A percentile compares a stretch with the other conserved stretches of the same genome.
Evolutionary conservation across 2,888 invertebrate genomes (phyloP).

Genomic region (Rotaria sp.): DNA sequence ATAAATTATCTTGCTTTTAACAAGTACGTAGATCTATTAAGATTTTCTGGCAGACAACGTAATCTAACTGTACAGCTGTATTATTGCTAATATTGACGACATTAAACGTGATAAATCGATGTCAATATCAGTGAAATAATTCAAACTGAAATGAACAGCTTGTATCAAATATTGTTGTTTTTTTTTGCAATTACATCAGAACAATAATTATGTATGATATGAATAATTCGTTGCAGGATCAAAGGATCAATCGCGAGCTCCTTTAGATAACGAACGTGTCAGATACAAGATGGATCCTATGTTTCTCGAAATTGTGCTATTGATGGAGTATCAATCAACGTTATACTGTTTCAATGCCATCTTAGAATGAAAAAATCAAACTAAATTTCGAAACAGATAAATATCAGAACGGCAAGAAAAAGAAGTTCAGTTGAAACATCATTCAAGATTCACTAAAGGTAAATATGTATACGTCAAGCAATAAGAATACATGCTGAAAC

Average conservation of each 20-base stretch:
- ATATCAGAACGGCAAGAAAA: not conserved
- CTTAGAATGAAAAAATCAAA: too few relatives aligned
- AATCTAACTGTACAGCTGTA: too few relatives aligned
- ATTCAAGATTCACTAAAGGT: too few relatives aligned
- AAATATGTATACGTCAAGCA: slow-evolving; percentile 47
- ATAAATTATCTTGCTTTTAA: too few relatives aligned
- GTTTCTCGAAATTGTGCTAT: too few relatives aligned
- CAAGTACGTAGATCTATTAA: too few relatives aligned
- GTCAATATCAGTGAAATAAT: slow-evolving; percentile 56
- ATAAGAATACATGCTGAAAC: slow-evolving; percentile 56
- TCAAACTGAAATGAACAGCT: slow-evolving; percentile 58
- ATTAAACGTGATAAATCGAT: slow-evolving; percentile 56
- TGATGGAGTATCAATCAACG: too few relatives aligned
- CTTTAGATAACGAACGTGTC: not conserved
- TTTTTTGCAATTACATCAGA: slow-evolving; percentile 42
- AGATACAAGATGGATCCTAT: too few relatives aligned
- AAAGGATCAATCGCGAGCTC: slow-evolving; percentile 46
- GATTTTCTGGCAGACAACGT: too few relatives aligned
- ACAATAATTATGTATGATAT: slow-evolving; percentile 52
- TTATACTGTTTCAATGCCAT: too few relatives aligned
- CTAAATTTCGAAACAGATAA: not conserved
- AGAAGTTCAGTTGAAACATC: too few relatives aligned
- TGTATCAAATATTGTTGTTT: not conserved
- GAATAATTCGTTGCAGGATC: slow-evolving; percentile 52
- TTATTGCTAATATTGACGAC: too few relatives aligned